Percentiles rank a stretch among this genome's conserved stretches.
Evolutionary conservation across 2,113 vertebrate genomes (phyloP).

Genomic region (Nesoenas mayeri): DNA sequence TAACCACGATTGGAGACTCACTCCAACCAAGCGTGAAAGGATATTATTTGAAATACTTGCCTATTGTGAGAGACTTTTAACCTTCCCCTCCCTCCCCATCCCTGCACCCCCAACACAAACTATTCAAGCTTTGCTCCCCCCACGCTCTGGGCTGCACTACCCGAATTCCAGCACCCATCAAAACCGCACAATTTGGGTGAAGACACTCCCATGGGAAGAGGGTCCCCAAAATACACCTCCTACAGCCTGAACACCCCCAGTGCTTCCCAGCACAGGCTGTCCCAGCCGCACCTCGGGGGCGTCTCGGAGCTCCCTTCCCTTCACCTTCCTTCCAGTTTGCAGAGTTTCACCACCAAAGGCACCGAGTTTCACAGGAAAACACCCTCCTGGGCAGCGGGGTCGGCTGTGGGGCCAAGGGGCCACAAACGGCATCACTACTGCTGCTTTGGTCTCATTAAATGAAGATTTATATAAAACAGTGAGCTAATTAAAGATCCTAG

Average conservation of each 20-base stretch:
- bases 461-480: not conserved
- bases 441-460: not conserved
- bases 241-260: not conserved
- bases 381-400: accelerated
- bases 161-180: not conserved
- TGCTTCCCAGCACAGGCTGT: accelerated
- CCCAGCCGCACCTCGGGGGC: not conserved
- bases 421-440: not conserved
- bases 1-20: not conserved
- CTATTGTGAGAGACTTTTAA: not conserved
- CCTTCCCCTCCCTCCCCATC: not conserved
- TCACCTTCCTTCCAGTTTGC: not conserved
- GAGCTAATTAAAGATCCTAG: not conserved
- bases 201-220: not conserved
- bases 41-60: conserved; percentile 13
- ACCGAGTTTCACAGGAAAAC: not conserved
- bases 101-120: not conserved
- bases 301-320: not conserved
- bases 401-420: not conserved
- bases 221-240: too few species aligned
- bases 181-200: not conserved
- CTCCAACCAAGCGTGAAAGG: not conserved
- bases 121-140: not conserved
- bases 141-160: too few species aligned
- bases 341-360: not conserved